Conservation (phyloP, 2,113 vertebrate species). For the Pomatostomus ruficeps region DNA sequence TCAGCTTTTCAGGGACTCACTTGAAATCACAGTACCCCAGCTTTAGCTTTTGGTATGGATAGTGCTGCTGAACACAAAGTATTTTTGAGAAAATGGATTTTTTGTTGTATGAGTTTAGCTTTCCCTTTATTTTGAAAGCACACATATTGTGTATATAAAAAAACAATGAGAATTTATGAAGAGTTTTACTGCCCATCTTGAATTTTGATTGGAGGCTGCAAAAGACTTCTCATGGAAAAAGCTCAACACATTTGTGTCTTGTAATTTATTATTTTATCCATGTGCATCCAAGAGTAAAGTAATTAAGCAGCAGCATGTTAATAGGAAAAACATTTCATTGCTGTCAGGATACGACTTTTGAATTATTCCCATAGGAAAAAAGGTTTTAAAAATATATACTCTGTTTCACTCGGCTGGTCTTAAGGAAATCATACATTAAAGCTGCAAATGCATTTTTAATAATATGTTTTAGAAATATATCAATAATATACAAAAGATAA, state of each 20-base stretch:
- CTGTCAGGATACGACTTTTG: not conserved
- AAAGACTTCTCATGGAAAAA: not conserved
- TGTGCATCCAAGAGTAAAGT: not conserved
- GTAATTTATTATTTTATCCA: not conserved
- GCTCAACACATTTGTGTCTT: not conserved
- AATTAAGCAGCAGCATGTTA: not conserved
- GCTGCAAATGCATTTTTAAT: not conserved
- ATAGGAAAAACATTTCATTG: not conserved
- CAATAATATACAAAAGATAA: not conserved
- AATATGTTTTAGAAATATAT: not conserved
- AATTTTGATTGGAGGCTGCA: not conserved
- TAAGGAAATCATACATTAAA: not conserved
- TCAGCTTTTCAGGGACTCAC: not conserved
- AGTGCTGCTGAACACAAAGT: not conserved
- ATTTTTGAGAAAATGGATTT: not conserved
- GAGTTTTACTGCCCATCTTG: not conserved
- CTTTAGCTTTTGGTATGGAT: not conserved
- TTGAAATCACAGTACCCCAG: not conserved
- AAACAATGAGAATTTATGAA: not conserved
- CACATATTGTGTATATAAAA: rapidly evolving
- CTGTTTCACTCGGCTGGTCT: not conserved
- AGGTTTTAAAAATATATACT: not conserved
- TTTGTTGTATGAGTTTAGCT: not conserved
- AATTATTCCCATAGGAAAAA: not conserved
- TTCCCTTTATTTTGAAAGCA: not conserved